A percentile compares a stretch with the other conserved stretches of the same genome.
Conservation (phyloP, 2,113 vertebrate species). For the Dermatemys mawii region DNA sequence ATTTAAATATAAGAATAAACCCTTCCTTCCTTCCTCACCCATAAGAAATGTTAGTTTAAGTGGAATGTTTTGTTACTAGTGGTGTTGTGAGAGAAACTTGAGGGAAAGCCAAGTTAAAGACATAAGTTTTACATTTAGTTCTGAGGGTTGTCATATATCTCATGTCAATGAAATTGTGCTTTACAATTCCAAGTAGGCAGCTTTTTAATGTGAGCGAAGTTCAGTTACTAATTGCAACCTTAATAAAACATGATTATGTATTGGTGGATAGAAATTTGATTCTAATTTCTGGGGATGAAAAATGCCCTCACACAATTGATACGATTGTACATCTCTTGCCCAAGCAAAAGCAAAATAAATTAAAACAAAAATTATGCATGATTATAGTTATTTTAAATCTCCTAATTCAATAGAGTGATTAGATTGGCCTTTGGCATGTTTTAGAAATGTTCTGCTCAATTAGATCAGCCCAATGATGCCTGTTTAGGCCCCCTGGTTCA, state of each 20-base stretch:
- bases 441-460: not conserved
- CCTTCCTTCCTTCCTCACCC: no score
- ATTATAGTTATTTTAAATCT: not conserved
- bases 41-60: no score
- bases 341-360: not conserved
- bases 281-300: not conserved
- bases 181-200: not conserved
- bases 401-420: not conserved
- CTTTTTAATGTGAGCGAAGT: slow-evolving; percentile 16
- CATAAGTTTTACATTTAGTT: no score
- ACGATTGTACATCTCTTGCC: not conserved
- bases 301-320: not conserved
- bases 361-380: not conserved
- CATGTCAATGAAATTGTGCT: not conserved
- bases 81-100: no score
- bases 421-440: not conserved
- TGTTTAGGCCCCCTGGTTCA: not conserved
- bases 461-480: accelerated
- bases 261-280: not conserved
- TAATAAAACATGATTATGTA: not conserved
- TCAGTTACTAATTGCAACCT: not conserved
- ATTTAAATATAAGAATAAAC: no score
- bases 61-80: no score
- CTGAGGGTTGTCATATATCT: no score
- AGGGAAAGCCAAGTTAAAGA: no score